Base-by-base conservation (phyloP, 2,113 vertebrate genomes). In the Oophaga pumilio region DNA sequence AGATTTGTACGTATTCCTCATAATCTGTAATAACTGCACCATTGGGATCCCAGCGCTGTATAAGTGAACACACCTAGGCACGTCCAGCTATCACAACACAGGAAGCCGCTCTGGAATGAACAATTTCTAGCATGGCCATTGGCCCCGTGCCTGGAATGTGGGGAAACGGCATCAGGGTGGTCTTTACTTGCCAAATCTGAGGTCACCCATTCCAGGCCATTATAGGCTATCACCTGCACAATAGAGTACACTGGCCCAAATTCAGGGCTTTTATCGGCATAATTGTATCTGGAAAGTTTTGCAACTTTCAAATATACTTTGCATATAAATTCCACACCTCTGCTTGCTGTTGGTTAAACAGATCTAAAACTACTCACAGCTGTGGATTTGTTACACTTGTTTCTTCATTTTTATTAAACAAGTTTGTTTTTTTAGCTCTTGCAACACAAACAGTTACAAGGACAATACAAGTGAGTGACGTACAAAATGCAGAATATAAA, bases 101-200 rank as follows among this genome's bases (percentile, higher is more conserved):
- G 43, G 53, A 59, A 59, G 53, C 13, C 18, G 24, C 77, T 79
- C 78, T 33, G 77, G 52, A 60, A 33, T 60, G 56, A 28, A 10
- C 76, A 0, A 18, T 18, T 17, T 57, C 52, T 17, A 6, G 33
- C 56, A 80, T 28, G 53, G 33, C 5, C 20, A 3, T 3, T 43
- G 84, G 84, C 73, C 0, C 14, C 1, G 11, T 64, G 84, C 84
- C 84, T 49, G 84, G 71, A 85, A 77, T 86, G 26, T 52, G 18
- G 20, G 26, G 33, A 60, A 59, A 20, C 62, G 17, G 53, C 20
- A 13, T 26, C 59, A 59, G 85, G 33, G 85, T 68, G 85, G 73
- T 66, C n/a, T 28, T 52, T 20, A 60, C 26, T 50, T 64, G 49
- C 14, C 13, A 0, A 12, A 53, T 22, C 10, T 17, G 28, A 43